Conservation (phyloP, 1,140 invertebrate species). For the Ylistrum balloti region DNA sequence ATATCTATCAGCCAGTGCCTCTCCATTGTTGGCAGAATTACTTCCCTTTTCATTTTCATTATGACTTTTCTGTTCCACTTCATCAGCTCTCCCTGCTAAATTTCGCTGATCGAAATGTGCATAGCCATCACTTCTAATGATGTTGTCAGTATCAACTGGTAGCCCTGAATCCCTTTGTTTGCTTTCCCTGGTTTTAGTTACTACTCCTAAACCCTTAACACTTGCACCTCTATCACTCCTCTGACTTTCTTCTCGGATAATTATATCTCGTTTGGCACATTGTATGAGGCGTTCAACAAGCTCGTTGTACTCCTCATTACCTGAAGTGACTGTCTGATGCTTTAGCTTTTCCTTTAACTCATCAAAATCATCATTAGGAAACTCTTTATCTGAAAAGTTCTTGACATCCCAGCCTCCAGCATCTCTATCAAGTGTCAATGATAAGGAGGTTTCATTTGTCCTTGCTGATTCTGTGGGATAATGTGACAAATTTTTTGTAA, state of each 20-base stretch:
- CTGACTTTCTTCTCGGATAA: slow-evolving; percentile 48
- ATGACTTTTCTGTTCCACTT: background rate
- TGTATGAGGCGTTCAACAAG: slow-evolving; percentile 55
- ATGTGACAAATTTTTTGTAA: background rate
- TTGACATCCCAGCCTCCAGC: background rate
- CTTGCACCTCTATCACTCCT: background rate
- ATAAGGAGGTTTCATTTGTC: background rate
- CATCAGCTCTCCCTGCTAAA: background rate
- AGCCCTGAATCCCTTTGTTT: background rate
- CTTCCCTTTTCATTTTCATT: background rate
- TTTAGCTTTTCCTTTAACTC: background rate
- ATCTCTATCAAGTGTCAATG: background rate
- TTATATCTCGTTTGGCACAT: slow-evolving; percentile 59
- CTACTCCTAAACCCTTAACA: background rate
- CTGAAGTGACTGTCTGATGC: background rate
- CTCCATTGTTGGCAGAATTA: background rate
- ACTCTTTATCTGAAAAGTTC: background rate
- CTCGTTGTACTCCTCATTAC: slow-evolving; percentile 55
- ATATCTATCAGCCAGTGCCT: slow-evolving; percentile 47
- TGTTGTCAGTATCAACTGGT: background rate
- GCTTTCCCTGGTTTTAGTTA: background rate
- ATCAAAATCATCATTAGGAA: background rate
- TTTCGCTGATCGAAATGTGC: too few species aligned
- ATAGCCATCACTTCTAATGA: background rate
- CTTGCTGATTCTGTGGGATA: background rate